Conservation (phyloP, 2,113 vertebrate species). For the Taxidea taxus region DNA sequence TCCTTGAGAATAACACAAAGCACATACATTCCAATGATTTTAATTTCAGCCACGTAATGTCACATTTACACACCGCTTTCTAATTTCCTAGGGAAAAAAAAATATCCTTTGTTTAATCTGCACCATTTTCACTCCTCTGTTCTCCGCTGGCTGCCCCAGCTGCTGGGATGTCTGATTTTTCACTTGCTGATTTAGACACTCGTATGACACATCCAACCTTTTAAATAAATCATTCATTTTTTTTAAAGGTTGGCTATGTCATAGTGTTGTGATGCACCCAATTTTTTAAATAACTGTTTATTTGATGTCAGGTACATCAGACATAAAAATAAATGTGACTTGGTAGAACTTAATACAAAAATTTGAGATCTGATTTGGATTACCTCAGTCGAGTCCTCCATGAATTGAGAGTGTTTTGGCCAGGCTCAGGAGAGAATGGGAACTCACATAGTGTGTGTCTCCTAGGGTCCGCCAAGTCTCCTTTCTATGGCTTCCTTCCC, state of each 20-base stretch:
- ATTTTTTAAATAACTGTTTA: constrained; percentile 82
- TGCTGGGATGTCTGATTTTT: constrained; percentile 53
- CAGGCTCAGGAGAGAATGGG: not conserved
- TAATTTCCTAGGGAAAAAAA: constrained; percentile 31
- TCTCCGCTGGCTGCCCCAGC: constrained; percentile 69
- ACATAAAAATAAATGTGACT: constrained; percentile 70
- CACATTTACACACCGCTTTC: constrained; percentile 67
- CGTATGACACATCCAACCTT: constrained; percentile 84
- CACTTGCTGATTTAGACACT: constrained; percentile 77
- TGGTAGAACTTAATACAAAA: constrained; percentile 42
- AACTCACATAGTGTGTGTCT: accelerated
- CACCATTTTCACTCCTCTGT: not conserved
- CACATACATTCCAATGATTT: accelerated
- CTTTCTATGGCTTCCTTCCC: not conserved
- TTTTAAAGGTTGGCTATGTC: constrained; percentile 88
- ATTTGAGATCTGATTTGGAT: not conserved
- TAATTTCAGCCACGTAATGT: constrained; percentile 47
- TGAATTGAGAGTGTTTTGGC: not conserved
- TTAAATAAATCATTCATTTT: constrained; percentile 89
- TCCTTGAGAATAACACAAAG: not conserved
- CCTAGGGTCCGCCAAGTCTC: accelerated
- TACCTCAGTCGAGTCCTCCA: not conserved
- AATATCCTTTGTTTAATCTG: constrained; percentile 49
- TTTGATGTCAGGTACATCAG: constrained; percentile 72
- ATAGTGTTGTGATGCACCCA: constrained; percentile 70